Evolutionary conservation across 1,140 invertebrate genomes (phyloP).

Genomic region (Papilio polyxenes): DNA sequence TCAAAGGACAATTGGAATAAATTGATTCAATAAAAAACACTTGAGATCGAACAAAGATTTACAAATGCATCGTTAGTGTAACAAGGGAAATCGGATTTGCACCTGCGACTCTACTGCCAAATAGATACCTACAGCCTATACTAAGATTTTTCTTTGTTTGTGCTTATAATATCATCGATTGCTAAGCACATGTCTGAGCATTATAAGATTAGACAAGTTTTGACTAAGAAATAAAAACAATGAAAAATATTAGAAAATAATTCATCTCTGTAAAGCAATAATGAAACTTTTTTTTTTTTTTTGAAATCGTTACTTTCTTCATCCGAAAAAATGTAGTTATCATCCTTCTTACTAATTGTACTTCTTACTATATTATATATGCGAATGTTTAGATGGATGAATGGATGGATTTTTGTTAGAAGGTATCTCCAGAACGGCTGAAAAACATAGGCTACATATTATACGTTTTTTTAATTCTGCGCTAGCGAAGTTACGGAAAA

Average conservation of each 20-base stretch:
- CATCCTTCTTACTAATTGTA: too few species aligned
- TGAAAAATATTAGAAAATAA: background rate
- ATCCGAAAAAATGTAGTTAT: too few species aligned
- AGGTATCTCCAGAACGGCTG: too few species aligned
- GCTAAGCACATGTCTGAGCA: too few species aligned
- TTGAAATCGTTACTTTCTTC: too few species aligned
- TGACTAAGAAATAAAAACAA: background rate
- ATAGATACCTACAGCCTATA: background rate
- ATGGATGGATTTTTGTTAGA: too few species aligned
- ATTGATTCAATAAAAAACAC: background rate
- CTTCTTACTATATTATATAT: too few species aligned
- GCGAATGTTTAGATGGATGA: too few species aligned
- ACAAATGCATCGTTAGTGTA: constrained; percentile 22
- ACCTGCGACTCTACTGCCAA: background rate
- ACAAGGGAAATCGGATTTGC: constrained; percentile 20
- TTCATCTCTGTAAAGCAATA: background rate
- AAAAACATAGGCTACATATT: too few species aligned
- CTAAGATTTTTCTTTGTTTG: background rate
- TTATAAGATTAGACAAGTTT: background rate
- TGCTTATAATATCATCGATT: too few species aligned
- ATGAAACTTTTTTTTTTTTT: background rate
- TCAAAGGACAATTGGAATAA: background rate
- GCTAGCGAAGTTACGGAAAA: too few species aligned
- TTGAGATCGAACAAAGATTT: constrained; percentile 6
- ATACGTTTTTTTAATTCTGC: too few species aligned